Percentiles rank a stretch among this genome's conserved stretches.
Conservation (phyloP, 2,797 vertebrate species). For the Gymnoscopelus microlampas region DNA sequence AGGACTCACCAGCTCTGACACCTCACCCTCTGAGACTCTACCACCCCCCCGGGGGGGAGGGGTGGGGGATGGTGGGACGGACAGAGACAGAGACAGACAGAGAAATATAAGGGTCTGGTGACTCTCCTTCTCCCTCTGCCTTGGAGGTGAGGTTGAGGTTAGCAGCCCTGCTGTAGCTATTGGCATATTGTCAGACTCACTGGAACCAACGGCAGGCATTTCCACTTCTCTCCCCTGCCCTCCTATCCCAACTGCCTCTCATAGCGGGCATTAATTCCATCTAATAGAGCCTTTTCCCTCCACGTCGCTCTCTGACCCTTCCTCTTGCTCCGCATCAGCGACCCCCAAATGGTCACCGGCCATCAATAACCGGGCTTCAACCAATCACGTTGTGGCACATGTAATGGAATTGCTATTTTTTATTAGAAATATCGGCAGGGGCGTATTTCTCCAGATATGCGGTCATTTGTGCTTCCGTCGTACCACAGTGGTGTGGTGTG, state of each 20-base stretch:
- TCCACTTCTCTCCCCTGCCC: slow-evolving; percentile 34
- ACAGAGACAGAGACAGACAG: too few relatives aligned
- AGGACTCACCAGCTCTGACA: slow-evolving; percentile 47
- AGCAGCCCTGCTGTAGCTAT: slow-evolving; percentile 52
- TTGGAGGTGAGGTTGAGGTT: slow-evolving; percentile 49
- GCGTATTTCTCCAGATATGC: slow-evolving; percentile 20
- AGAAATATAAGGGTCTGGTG: too few relatives aligned
- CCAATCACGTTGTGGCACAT: not conserved
- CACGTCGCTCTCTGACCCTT: slow-evolving; percentile 48
- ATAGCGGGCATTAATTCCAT: too few relatives aligned
- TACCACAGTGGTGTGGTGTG: too few relatives aligned
- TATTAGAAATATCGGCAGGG: slow-evolving; percentile 50
- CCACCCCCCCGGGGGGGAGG: too few relatives aligned
- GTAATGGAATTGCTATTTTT: slow-evolving; percentile 50
- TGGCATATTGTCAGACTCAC: slow-evolving; percentile 58
- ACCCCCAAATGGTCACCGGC: slow-evolving; percentile 41
- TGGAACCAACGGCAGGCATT: slow-evolving; percentile 40
- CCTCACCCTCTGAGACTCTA: slow-evolving; percentile 22
- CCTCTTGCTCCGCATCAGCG: slow-evolving; percentile 45
- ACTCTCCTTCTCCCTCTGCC: slow-evolving; percentile 4
- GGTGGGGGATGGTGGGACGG: too few relatives aligned
- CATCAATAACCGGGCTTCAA: slow-evolving; percentile 31
- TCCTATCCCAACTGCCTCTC: not conserved
- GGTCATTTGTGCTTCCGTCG: too few relatives aligned
- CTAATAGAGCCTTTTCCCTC: slow-evolving; percentile 4